These are phyloP conservation scores for Monochamus alternatus DNA, from an alignment of 2,888 invertebrate genomes.

Conservation along the genomic window DNA sequence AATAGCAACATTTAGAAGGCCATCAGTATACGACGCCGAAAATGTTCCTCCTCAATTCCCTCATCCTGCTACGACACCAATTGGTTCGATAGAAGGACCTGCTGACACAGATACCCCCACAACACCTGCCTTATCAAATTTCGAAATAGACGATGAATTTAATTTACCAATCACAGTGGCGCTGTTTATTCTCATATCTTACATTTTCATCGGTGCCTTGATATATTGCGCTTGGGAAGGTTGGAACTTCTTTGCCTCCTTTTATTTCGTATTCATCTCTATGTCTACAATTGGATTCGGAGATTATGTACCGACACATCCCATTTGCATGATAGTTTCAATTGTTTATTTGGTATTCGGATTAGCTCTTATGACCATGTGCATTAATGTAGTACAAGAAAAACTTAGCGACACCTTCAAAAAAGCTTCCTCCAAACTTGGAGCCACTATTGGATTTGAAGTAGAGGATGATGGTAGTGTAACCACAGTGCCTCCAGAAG, in stretches of 20 bases:
- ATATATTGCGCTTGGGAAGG: constrained; percentile 84
- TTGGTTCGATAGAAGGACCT: constrained; percentile 18
- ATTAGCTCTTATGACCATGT: constrained; percentile 96
- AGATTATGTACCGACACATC: constrained; percentile 87
- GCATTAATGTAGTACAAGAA: constrained; percentile 96
- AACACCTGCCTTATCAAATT: constrained; percentile 85
- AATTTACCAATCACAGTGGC: constrained; percentile 95
- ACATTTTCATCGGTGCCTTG: constrained; percentile 90
- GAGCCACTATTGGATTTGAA: constrained; percentile 86
- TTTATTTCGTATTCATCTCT: constrained; percentile 97
- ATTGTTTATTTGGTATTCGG: constrained; percentile 96
- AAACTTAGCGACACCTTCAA: constrained; percentile 84
- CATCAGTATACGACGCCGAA: constrained; percentile 71
- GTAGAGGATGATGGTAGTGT: constrained; percentile 78
- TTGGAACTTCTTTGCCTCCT: constrained; percentile 95
- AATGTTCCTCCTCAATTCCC: constrained; percentile 28
- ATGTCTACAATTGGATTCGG: constrained; percentile 99
- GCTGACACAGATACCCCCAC: constrained; percentile 77
- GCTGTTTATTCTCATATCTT: constrained; percentile 85
- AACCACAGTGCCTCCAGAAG: constrained; percentile 61
- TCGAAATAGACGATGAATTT: constrained; percentile 92
- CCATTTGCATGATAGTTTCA: constrained; percentile 90
- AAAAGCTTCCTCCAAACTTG: constrained; percentile 88
- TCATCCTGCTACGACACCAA: not conserved
- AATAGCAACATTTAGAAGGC: constrained; percentile 82